These are phyloP conservation scores for Hirudinaria manillensis DNA, from an alignment of 2,888 invertebrate genomes.

Conservation along the genomic window DNA sequence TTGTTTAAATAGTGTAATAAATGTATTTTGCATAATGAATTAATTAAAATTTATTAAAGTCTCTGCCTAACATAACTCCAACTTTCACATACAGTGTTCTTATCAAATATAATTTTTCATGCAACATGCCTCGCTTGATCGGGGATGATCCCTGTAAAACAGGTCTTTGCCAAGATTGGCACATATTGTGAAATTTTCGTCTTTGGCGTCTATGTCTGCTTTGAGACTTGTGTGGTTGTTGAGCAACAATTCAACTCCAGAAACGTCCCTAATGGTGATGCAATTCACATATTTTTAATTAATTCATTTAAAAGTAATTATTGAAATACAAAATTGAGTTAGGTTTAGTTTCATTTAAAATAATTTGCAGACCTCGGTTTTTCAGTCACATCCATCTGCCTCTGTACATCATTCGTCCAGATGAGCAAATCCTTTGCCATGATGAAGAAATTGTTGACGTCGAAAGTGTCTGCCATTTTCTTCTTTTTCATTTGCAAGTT, in stretches of 20 bases:
- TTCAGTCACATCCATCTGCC: slow-evolving; percentile 98
- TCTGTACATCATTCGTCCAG: slow-evolving; percentile 98
- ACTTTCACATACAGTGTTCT: background rate
- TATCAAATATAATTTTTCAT: background rate
- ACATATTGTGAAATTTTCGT: slow-evolving; percentile 93
- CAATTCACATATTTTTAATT: background rate
- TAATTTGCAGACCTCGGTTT: slow-evolving; percentile 70
- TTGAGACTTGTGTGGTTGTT: slow-evolving; percentile 98
- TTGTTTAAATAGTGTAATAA: too few species aligned
- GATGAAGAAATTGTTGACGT: slow-evolving; percentile 83
- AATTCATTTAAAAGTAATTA: too few species aligned
- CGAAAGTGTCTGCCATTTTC: slow-evolving; percentile 89
- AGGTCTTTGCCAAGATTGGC: slow-evolving; percentile 91
- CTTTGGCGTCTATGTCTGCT: slow-evolving; percentile 95
- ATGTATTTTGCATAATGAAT: too few species aligned
- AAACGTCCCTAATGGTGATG: slow-evolving; percentile 69
- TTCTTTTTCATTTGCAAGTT: slow-evolving; percentile 54
- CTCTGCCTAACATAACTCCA: too few species aligned
- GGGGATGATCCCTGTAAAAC: slow-evolving; percentile 82
- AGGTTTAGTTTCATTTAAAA: background rate
- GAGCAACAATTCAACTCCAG: slow-evolving; percentile 96
- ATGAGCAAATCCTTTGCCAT: slow-evolving; percentile 90
- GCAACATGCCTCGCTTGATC: slow-evolving; percentile 62
- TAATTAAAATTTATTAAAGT: too few species aligned
- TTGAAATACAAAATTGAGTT: too few species aligned